A percentile compares a stretch with the other conserved stretches of the same genome.
These are phyloP conservation scores for Xyrauchen texanus DNA, from an alignment of 2,113 vertebrate genomes.

Conservation along the genomic window DNA sequence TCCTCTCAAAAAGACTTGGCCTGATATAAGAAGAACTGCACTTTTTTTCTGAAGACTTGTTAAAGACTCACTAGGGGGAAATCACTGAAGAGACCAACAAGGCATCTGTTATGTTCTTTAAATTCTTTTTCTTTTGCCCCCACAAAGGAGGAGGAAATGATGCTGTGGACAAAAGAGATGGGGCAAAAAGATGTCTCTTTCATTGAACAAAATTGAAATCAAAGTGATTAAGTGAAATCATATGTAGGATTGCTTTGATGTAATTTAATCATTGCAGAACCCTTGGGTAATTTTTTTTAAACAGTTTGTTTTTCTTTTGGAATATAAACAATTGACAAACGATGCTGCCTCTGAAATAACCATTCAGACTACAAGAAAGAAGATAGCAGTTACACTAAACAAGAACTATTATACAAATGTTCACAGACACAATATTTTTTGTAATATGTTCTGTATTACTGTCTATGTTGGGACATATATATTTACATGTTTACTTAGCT, in stretches of 20 bases:
- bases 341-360: conserved; percentile 5
- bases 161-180: conserved; percentile 20
- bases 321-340: too few relatives aligned
- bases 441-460: too few relatives aligned
- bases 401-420: too few relatives aligned
- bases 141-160: conserved; percentile 19
- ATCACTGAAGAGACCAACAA: conserved; percentile 46
- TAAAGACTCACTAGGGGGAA: conserved; percentile 56
- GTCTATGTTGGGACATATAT: too few relatives aligned
- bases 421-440: too few relatives aligned
- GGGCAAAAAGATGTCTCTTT: conserved; percentile 11
- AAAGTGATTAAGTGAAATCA: conserved; percentile 25
- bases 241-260: conserved; percentile 12
- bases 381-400: background rate
- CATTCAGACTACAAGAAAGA: conserved; percentile 11
- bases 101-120: conserved; percentile 53
- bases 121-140: background rate
- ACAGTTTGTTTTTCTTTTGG: background rate
- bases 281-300: background rate
- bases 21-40: conserved; percentile 54
- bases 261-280: background rate
- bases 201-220: conserved; percentile 5
- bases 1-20: conserved; percentile 64
- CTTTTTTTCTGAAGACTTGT: conserved; percentile 63
- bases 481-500: too few relatives aligned